phyloP scores from a whole-genome alignment of 2,797 vertebrate species.

The Myioborus melanocephalus region DNA sequence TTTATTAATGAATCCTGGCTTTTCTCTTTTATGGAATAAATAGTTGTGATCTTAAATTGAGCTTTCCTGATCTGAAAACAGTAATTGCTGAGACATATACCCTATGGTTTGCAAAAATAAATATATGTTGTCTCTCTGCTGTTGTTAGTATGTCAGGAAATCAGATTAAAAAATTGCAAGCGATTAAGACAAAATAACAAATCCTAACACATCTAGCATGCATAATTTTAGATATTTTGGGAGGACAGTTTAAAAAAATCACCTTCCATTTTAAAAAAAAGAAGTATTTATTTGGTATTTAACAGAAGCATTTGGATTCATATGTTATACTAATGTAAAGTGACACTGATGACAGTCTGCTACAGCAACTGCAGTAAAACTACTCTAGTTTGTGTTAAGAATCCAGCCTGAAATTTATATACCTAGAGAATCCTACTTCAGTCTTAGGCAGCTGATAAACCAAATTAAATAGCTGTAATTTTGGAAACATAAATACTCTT shows the following conservation, averaged over 20 bases:
- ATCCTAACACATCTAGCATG: background rate
- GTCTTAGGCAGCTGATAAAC: background rate
- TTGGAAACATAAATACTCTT: background rate
- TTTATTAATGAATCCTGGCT: background rate
- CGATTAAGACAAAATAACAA: background rate
- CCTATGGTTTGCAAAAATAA: background rate
- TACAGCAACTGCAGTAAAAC: background rate
- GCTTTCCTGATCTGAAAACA: background rate
- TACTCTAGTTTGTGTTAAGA: background rate
- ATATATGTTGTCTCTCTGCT: background rate
- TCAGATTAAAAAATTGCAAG: background rate
- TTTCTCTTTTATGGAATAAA: conserved; percentile 12
- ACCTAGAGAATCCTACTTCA: background rate
- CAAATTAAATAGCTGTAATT: background rate
- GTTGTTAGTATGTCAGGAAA: background rate
- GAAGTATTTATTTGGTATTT: background rate
- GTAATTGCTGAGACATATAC: background rate
- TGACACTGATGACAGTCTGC: background rate
- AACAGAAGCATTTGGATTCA: background rate
- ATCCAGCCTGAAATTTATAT: background rate
- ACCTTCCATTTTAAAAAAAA: background rate
- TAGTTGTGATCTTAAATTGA: conserved; percentile 3
- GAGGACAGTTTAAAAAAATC: background rate
- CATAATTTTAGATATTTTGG: background rate
- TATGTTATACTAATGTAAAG: background rate